Percentiles rank a stretch among this genome's conserved stretches.
Evolutionary conservation across 2,797 vertebrate species (phyloP).

Genomic region (Sphaeramia orbicularis): DNA sequence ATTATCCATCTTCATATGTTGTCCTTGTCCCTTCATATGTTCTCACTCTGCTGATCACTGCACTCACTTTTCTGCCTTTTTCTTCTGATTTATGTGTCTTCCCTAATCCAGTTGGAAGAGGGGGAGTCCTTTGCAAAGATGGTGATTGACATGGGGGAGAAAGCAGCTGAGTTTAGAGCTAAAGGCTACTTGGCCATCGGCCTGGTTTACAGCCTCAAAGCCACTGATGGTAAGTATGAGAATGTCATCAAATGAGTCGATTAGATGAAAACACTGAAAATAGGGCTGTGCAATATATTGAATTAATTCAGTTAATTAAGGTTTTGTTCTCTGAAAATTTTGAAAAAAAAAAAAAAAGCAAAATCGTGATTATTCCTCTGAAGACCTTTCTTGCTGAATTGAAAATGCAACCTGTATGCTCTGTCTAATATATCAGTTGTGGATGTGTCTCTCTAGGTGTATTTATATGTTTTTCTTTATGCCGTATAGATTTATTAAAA

Average conservation of each 20-base stretch:
- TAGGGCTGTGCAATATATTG: no score
- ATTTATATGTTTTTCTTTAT: no score
- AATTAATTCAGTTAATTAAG: no score
- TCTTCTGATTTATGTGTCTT: conserved; percentile 9
- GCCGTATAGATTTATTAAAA: no score
- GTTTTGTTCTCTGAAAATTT: no score
- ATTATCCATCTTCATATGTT: neutral
- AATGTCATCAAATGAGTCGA: neutral
- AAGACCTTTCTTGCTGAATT: no score
- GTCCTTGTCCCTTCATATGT: neutral
- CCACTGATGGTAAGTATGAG: conserved; percentile 91
- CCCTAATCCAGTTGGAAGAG: conserved; percentile 90
- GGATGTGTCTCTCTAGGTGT: no score
- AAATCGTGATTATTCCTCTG: neutral
- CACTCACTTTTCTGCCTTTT: neutral
- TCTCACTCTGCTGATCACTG: neutral
- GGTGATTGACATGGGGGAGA: conserved; percentile 95
- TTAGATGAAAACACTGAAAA: neutral
- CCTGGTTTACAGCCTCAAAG: conserved; percentile 95
- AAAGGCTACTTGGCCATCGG: conserved; percentile 96
- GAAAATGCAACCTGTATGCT: no score
- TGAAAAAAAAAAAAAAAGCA: no score
- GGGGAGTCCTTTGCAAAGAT: conserved; percentile 94
- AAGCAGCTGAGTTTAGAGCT: conserved; percentile 95
- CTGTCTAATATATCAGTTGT: no score